Base-by-base conservation (phyloP, 2,888 invertebrate species). In the Catonia carolina region DNA sequence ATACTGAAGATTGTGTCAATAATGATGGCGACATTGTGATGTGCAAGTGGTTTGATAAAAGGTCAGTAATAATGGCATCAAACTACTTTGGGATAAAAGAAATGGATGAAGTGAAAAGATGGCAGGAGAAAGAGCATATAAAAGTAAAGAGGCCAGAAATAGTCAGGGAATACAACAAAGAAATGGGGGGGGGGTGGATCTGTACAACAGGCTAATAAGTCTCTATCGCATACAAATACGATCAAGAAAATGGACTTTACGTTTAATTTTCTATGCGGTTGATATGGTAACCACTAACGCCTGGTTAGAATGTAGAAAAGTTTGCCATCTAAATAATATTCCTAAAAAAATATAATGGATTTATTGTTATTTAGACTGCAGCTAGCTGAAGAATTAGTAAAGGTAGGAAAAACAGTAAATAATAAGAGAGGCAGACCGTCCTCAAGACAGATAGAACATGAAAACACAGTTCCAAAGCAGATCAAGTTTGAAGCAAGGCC, bases 381-480 rank as follows among this genome's bases (percentile, higher is more conserved):
- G 33, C 8, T 33, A 37, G 4, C 37, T 15, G 37, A 14, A 37
- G 17, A 14, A 5, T 37, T 61, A 61, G 53, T 65, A 64, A n/a
- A 39, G 20, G 20, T 20, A 18, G 39, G 39, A 12, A 39, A 39
- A 12, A 17, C 39, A 39, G 20, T 39, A 2, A 39, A 39, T 10
- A 39, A 20, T 18, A 39, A 39, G 39, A 39, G 39, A 20, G 39
- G 39, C 8, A 39, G 39, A 39, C 7, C 39, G 20, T 39, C 39
- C 17, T 6, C 39, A 39, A 17, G 20, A 14, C 17, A 17, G 20
- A 2, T 12, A 39, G 39, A 39, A 20, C 17, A 39, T 18, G 39
- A 39, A 39, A 6, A 39, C 17, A 17, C 39, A 39, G 17, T 20
- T 18, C 17, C 20, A 2, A 39, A 39, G 20, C 17, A 18, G 8